Evolutionary conservation across 2,113 vertebrate species (phyloP).

Genomic region (Zosterops hypoxanthus): DNA sequence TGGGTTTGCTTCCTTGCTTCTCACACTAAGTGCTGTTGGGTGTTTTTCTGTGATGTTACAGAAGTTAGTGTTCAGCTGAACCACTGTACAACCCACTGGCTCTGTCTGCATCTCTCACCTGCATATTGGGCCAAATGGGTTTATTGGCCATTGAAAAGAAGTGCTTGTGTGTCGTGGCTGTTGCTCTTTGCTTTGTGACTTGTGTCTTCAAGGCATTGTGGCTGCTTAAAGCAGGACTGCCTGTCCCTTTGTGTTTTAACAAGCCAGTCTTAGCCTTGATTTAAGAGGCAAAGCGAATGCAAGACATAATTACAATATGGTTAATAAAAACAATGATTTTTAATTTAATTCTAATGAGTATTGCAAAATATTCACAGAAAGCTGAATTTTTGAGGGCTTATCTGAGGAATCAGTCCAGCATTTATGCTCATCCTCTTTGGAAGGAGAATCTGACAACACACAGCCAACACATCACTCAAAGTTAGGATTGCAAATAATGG

Average conservation of each 20-base stretch:
- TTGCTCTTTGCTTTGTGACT: not conserved
- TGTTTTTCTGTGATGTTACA: not conserved
- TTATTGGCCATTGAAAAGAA: not conserved
- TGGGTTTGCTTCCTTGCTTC: not conserved
- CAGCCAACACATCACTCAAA: not conserved
- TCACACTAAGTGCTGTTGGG: not conserved
- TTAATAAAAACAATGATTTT: not conserved
- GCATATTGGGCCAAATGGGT: not conserved
- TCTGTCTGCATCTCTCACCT: not conserved
- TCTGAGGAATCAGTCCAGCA: not conserved
- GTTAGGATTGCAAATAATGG: not conserved
- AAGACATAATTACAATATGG: not conserved
- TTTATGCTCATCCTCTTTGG: not conserved
- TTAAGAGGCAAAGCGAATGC: not conserved
- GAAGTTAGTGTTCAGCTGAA: not conserved
- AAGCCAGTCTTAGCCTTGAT: not conserved
- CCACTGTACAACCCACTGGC: not conserved
- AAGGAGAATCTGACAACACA: not conserved
- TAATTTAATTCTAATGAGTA: not conserved
- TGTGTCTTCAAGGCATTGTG: not conserved
- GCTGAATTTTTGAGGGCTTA: not conserved
- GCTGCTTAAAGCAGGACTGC: not conserved
- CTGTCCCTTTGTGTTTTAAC: not conserved
- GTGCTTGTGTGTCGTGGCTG: accelerated
- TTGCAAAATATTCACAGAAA: not conserved